Base-by-base conservation (phyloP, 2,797 vertebrate species). In the Craterocephalus amniculus region DNA sequence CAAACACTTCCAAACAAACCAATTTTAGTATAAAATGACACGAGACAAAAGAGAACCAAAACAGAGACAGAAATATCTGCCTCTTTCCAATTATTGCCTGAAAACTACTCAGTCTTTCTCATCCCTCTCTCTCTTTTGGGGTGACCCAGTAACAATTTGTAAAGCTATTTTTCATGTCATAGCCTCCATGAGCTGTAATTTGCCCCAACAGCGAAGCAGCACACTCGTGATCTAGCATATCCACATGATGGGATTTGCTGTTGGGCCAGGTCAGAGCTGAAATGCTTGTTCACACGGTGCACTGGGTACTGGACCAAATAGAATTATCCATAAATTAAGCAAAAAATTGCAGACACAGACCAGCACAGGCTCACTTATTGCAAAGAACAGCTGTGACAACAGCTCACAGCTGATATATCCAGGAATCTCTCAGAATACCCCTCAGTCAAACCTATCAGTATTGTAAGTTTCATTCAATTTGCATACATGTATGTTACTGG, bases 131-230 rank as follows among this genome's bases (percentile, higher is more conserved):
- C 70, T 88, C 83, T 78, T 81, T 78, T 32, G 73, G 74, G 85
- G 66, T 80, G 74, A 85, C 79, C 87, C 45, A 6, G 70, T 70
- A 74, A 89, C 78, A 87, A 87, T 91, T 89, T 86, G 79, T 90
- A 79, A 90, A 75, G 76, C 73, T 73, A 75, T 88, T 89, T 85
- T 84, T 85, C 76, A 83, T n/a, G 68, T 87, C 86, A 85, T 80
- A 79, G 83, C 64, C 80, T 85, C 66, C 63, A 48, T 82, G 73
- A 84, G 83, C 78, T 86, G 68, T 86, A 82, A 90, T 87, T 86
- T 85, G 77, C 68, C 71, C 71, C 13, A 57, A 63, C 71, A 76
- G 70, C 38, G 43, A 69, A 72, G 70, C 60, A 40, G 72, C 26
- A 29, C 69, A 58, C 51, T 66, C 76, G 81, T 66, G 70, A 66